These are phyloP conservation scores for Threskiornis aethiopicus DNA, from an alignment of 2,797 vertebrate genomes.

Conservation along the genomic window DNA sequence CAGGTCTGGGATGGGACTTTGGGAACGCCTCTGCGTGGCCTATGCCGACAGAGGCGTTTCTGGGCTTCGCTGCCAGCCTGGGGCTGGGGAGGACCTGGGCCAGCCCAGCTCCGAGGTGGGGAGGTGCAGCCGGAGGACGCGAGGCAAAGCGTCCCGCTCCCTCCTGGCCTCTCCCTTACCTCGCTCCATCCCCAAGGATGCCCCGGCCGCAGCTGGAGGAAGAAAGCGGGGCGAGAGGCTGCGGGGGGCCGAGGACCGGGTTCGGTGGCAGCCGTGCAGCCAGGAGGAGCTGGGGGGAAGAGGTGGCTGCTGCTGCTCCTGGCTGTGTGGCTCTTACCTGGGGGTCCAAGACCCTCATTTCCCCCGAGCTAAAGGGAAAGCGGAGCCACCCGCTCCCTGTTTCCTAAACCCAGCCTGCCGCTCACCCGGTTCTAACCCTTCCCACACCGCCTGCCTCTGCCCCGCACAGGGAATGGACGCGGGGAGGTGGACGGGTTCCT, in stretches of 20 bases:
- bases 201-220: neutral
- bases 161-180: neutral
- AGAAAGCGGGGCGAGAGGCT: neutral
- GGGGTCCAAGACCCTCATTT: neutral
- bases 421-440: neutral
- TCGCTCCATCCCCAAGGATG: neutral
- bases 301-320: neutral
- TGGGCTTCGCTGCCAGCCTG: neutral
- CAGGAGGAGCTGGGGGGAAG: neutral
- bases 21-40: neutral
- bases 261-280: rapidly evolving
- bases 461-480: rapidly evolving
- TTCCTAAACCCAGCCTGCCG: neutral
- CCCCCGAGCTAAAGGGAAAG: neutral
- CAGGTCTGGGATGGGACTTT: neutral
- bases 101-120: neutral
- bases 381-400: rapidly evolving
- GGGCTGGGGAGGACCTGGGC: neutral
- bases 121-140: neutral
- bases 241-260: neutral
- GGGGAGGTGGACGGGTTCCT: neutral
- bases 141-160: neutral
- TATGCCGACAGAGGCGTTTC: neutral
- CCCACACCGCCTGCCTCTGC: neutral
- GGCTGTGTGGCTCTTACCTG: neutral